Conservation (phyloP, 2,888 invertebrate species). For the Drosophila kambysellisi region DNA sequence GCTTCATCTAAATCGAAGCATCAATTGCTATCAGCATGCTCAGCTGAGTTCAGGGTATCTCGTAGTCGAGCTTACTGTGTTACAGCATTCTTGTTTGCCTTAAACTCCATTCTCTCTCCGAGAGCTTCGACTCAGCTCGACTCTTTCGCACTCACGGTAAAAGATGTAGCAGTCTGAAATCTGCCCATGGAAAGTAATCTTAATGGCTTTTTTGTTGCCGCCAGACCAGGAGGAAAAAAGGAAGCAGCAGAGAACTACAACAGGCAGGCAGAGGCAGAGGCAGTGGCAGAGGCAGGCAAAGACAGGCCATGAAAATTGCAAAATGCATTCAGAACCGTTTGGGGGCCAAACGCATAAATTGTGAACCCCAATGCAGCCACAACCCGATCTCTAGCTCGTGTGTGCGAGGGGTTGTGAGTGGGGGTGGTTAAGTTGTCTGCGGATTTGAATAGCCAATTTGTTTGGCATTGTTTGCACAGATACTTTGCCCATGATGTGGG, state of each 20-base stretch:
- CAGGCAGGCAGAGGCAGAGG: not conserved
- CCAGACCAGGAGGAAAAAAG: conserved; percentile 21
- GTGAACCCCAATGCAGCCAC: conserved; percentile 44
- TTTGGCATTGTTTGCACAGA: conserved; percentile 81
- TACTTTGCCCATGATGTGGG: conserved; percentile 37
- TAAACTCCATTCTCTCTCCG: conserved; percentile 1
- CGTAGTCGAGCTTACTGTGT: not conserved
- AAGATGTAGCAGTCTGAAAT: conserved; percentile 49
- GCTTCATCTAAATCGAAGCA: not conserved
- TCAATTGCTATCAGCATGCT: not conserved
- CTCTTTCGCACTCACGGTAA: conserved; percentile 6
- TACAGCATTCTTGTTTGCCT: not conserved
- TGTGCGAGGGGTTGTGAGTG: not conserved
- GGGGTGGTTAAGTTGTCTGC: conserved; percentile 63
- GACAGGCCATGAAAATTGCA: conserved; percentile 78
- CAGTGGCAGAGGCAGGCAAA: conserved; percentile 5
- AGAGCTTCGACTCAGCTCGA: not conserved
- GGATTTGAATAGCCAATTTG: conserved; percentile 82
- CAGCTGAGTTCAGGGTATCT: not conserved
- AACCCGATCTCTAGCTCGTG: conserved; percentile 25
- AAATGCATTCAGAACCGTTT: conserved; percentile 74
- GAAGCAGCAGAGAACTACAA: not conserved
- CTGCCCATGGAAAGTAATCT: conserved; percentile 78
- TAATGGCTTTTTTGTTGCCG: conserved; percentile 75
- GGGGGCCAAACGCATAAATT: conserved; percentile 75